Evolutionary conservation across 1,140 invertebrate species (phyloP), one percentile per base, ranked within the genome.

Genomic region (Campoletis sonorensis): DNA sequence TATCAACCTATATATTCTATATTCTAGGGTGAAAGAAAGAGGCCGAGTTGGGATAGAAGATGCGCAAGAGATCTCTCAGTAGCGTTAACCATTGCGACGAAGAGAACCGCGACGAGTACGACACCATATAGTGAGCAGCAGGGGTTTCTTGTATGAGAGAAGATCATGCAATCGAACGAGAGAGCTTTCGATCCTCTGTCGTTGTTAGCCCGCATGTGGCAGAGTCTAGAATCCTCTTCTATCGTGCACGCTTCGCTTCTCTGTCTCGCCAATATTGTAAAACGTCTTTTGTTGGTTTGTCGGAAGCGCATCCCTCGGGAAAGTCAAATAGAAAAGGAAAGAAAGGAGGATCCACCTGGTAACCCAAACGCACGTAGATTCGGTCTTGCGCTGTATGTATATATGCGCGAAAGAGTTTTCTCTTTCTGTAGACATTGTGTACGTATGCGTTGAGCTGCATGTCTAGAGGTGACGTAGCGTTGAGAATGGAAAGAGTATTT

Each of bases 271-370:
- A 81, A 72, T 68, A 64, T 87, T 87, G 89, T 85, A 87, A 89
- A 88, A 86, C 85, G 81, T 88, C 87, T 87, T 89, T 89, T 90
- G 88, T 90, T 89, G 87, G 80, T 83, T 86, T 83, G 84, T 87
- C 84, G 84, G 79, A 82, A 27, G 21, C 21, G 15, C 78, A 79
- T 87, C 87, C 86, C 86, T 81, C 70, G 86, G 83, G 89, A 89
- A 78, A 84, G 82, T 16, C 4, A 27, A 4, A 23, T 7, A 23
- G 49, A 11, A 18, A 73, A 23, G n/a, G 37, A 23, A 26, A 73
- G 49, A 73, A 18, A 45, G 26, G 21, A 5, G 40, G 13, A 45
- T 8, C 8, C 40, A 11, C 40, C 5, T 45, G 1, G 40, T 8
- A 45, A 13, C 64, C 18, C 77, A 45, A 49, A 58, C 72, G 49